Evolutionary conservation across 2,888 invertebrate species (phyloP).

Genomic region (Liopterus haemorrhoidalis): DNA sequence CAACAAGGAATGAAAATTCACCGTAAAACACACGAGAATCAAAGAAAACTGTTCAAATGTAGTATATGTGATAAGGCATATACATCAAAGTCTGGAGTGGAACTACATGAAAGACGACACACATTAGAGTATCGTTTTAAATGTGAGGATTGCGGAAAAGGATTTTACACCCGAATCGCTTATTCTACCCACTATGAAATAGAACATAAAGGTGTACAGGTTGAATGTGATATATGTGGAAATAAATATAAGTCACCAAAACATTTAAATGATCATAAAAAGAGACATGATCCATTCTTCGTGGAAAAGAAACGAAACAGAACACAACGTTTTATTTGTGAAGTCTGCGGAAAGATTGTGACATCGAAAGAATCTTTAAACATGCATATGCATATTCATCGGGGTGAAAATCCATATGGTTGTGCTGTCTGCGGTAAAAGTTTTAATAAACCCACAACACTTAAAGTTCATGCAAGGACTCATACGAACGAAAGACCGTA

Average conservation of each 20-base stretch:
- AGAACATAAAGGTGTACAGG: constrained; percentile 20
- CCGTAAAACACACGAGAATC: background rate
- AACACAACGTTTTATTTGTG: constrained; percentile 43
- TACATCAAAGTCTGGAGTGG: background rate
- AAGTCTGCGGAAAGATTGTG: constrained; percentile 47
- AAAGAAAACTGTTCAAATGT: constrained; percentile 42
- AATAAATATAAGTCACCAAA: background rate
- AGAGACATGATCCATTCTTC: constrained; percentile 36
- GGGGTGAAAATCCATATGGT: constrained; percentile 47
- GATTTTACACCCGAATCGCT: constrained; percentile 32
- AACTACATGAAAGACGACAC: constrained; percentile 19
- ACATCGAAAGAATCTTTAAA: constrained; percentile 46
- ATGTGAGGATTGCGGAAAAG: constrained; percentile 25
- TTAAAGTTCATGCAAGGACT: constrained; percentile 45
- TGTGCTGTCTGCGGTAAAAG: constrained; percentile 48
- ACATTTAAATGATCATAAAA: background rate
- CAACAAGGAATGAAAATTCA: constrained; percentile 2
- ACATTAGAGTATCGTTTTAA: constrained; percentile 11
- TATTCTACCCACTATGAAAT: constrained; percentile 31
- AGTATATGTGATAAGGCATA: constrained; percentile 48
- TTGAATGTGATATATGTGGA: constrained; percentile 17
- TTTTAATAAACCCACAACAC: constrained; percentile 46
- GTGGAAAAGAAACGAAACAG: constrained; percentile 43
- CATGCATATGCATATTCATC: constrained; percentile 46
- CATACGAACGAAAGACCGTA: constrained; percentile 50